Evolutionary conservation across 2,888 invertebrate genomes (phyloP), one percentile per base, ranked within the genome.

Genomic region (Lordiphosa andalusiaca): DNA sequence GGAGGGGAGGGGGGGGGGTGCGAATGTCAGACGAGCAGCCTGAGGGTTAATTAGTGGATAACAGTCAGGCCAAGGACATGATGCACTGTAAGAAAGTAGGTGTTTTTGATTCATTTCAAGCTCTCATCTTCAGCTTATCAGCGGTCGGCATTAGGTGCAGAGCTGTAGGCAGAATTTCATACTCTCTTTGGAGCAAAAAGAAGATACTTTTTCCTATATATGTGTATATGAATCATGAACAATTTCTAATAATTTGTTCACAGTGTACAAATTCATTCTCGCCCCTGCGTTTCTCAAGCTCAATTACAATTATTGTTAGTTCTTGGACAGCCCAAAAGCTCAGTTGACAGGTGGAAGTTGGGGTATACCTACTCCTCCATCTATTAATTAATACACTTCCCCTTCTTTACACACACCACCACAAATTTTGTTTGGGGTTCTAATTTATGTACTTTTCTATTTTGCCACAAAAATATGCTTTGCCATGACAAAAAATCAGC

Each of bases 31-130:
- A 46, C 44, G 62, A 60, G 65, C 71, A 64, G 69, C n/a, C 78
- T 65, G 77, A 81, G 84, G 80, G 83, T 78, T 81, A 81, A 81
- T 81, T 81, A 81, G 81, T 83, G 83, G 69, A 82, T 69, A 81
- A 82, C 84, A 63, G 46, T 40, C 65, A 25, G 56, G 49, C 53
- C 59, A 64, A 64, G 61, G 61, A 62, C 61, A 62, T 38, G 48
- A 30, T 46, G 6, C 53, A 47, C 50, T 51, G 58, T 9, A n/a
- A 36, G 13, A 47, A 52, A 50, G n/a, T 41, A 25, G 23, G 3
- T 0, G n/a, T 0, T 1, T 0, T 23, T 38, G 5, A 0, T 19
- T n/a, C n/a, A n/a, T n/a, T n/a, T n/a, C n/a, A n/a, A n/a, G n/a
- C n/a, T n/a, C n/a, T n/a, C n/a, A n/a, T 16, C 16, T 16, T 16